phyloP scores from a whole-genome alignment of 2,113 vertebrate genomes.

The Gila orcuttii region DNA sequence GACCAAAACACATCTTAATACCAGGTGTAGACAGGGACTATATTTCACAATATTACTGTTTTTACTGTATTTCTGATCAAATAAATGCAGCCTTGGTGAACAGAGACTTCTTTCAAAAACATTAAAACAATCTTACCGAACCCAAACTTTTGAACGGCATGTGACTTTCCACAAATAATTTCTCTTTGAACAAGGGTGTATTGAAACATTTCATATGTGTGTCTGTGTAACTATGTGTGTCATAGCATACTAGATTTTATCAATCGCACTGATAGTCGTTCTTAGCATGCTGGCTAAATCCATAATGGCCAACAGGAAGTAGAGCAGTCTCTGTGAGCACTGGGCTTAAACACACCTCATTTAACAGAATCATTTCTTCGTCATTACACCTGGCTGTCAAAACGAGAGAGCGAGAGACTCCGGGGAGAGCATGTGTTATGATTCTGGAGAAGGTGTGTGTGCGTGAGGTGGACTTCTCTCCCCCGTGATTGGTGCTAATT shows the following conservation, averaged over 20 bases:
- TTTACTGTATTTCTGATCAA: too few species aligned
- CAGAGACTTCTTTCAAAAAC: neutral
- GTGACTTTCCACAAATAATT: neutral
- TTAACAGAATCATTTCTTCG: slow-evolving; percentile 58
- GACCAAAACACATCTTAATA: too few species aligned
- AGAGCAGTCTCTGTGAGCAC: slow-evolving; percentile 23
- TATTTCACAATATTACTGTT: too few species aligned
- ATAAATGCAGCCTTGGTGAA: neutral
- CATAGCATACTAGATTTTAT: neutral
- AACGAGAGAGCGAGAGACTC: slow-evolving; percentile 55
- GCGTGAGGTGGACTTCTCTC: slow-evolving; percentile 57
- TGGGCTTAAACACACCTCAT: slow-evolving; percentile 47
- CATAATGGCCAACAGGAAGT: neutral
- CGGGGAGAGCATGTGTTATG: slow-evolving; percentile 39
- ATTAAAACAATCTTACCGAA: too few species aligned
- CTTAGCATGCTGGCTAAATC: neutral
- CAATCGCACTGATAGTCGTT: neutral
- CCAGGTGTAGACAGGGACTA: too few species aligned
- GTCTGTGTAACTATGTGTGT: neutral
- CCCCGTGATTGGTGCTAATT: slow-evolving; percentile 69
- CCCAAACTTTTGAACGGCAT: too few species aligned
- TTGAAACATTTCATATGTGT: neutral
- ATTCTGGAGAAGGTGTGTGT: slow-evolving; percentile 13
- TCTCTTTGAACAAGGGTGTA: neutral
- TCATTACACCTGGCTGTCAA: slow-evolving; percentile 62